phyloP scores from a whole-genome alignment of 2,113 vertebrate species.

The Polyodon spathula region DNA sequence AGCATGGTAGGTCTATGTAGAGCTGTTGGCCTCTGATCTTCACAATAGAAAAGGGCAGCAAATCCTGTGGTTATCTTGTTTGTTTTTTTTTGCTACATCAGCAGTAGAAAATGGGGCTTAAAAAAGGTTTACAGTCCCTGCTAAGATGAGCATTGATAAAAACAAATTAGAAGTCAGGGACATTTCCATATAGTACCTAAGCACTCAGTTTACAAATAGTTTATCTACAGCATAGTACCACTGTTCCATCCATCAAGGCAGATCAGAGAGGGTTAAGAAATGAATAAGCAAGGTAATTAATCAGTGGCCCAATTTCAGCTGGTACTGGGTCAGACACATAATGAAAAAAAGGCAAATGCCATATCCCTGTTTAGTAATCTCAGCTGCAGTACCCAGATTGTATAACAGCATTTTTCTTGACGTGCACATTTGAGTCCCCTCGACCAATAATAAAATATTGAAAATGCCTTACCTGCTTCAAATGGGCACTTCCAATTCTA shows the following conservation, averaged over 20 bases:
- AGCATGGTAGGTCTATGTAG: neutral
- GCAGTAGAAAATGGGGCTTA: conserved; percentile 3
- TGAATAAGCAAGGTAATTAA: conserved; percentile 33
- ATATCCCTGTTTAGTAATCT: too few species aligned
- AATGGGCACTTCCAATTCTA: conserved; percentile 36
- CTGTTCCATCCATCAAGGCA: neutral
- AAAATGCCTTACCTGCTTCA: conserved; percentile 29
- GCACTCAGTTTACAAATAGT: neutral
- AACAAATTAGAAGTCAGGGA: neutral
- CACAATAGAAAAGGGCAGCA: neutral
- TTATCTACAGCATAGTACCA: neutral
- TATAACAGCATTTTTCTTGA: too few species aligned
- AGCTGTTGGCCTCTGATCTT: neutral
- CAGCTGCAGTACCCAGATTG: too few species aligned
- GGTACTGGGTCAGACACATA: conserved; percentile 27
- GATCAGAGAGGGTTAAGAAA: neutral
- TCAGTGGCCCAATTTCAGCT: conserved; percentile 39
- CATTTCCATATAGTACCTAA: neutral
- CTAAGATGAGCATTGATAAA: conserved; percentile 1
- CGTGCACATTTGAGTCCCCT: too few species aligned
- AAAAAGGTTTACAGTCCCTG: conserved; percentile 7
- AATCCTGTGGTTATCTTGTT: neutral
- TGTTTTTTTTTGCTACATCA: conserved; percentile 2
- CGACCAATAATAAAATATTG: conserved; percentile 31
- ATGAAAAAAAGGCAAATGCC: too few species aligned